Evolutionary conservation across 2,888 invertebrate species (phyloP), one percentile per base, ranked within the genome.

Genomic region (Elgonia sp.): DNA sequence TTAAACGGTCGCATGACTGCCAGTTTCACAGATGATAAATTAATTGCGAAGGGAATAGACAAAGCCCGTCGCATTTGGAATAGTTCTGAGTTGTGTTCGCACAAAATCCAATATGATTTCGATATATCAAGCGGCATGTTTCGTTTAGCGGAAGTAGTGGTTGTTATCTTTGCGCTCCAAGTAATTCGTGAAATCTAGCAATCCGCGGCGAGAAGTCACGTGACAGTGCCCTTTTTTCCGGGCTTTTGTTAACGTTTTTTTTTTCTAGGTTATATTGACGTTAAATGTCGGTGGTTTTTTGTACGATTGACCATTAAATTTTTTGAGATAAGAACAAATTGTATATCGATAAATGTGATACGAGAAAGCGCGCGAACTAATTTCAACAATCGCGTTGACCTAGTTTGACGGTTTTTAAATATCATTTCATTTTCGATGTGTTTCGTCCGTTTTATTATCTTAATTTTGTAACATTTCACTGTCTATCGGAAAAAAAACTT

Each of bases 161-260:
- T 60, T 75, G 73, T 80, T 85, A 85, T 85, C 69, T 85, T 85
- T 73, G 57, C 72, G 77, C 77, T 75, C 39, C 46, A 80, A 65
- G 65, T 85, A 75, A 80, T 85, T 80, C 80, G 75, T 53, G 42
- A 67, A 85, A 85, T 85, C 73, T 82, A 37, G 42, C 50, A 20
- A 60, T 29, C 62, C 14, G n/a, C 67, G 53, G n/a, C n/a, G n/a
- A n/a, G n/a, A n/a, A n/a, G 40, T 21, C 18, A 72, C 21, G 29
- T 16, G 53, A 53, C 62, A 65, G 7, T 6, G 20, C n/a, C n/a
- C n/a, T n/a, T n/a, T n/a, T n/a, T n/a, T n/a, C n/a, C n/a, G n/a
- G n/a, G n/a, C n/a, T 65, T 63, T 63, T 40, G 20, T 53, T 65
- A n/a, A 40, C 16, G 3, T 65, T 50, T 65, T 65, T 46, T 29